Base-by-base conservation (phyloP, 2,113 vertebrate genomes). In the Elaphurus davidianus region DNA sequence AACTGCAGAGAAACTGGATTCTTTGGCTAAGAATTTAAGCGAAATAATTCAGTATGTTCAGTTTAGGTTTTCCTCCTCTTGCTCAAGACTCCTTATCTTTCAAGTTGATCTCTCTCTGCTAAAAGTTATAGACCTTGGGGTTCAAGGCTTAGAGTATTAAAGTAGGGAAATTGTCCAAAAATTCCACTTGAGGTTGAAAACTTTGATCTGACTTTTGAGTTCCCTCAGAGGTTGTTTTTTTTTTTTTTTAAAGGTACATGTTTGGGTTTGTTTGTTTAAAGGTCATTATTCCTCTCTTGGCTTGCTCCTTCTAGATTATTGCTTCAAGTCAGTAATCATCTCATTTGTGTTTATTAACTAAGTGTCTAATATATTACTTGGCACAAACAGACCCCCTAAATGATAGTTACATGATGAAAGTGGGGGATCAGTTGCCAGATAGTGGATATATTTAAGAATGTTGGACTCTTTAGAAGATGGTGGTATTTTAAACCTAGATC, bases 401-500 rank as follows among this genome's bases (percentile, higher is more conserved):
- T 88, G n/a, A 54, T 55, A 54, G 45, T 4, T 86, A 12, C 47
- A 50, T 71, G 67, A 95, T 82, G 45, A 60, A 92, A 87, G 81
- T 43, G 7, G 12, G 64, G 21, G 47, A n/a, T 62, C 7, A 0
- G 47, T 71, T 86, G 91, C 55, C 92, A 92, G 87, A 40, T 27
- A 55, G 50, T 30, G 71, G 79, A 43, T 74, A 30, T 54, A 40
- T 59, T 94, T 94, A 92, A 83, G 92, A 87, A 97, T 62, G 36
- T 55, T 90, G 84, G n/a, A 30, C 36, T 55, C 59, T 71, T 95
- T 87, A 71, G 92, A 90, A 67, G 25, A 54, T 67, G 30, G 57
- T 59, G 67, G 57, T 85, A 93, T 98, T 95, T 95, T 91, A 74
- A 96, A 64, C 33, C 17, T 81, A 40, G 40, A 74, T 64, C 62